These are phyloP conservation scores for Cosmia pyralina DNA, from an alignment of 2,888 invertebrate species.

Conservation along the genomic window DNA sequence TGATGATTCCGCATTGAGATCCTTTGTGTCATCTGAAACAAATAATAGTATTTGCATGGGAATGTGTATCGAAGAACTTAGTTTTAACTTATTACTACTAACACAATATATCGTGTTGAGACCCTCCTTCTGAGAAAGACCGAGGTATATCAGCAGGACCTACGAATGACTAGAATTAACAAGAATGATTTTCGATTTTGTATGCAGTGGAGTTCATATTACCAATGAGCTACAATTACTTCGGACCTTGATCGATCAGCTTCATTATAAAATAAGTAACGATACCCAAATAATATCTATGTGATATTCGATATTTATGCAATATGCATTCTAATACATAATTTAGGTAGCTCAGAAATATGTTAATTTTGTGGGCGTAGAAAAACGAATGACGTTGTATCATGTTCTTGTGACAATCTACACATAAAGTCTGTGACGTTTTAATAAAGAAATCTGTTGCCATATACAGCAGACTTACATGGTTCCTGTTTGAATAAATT, in stretches of 20 bases:
- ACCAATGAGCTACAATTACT: constrained; percentile 22
- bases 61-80: constrained; percentile 36
- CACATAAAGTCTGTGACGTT: constrained; percentile 61
- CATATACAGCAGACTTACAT: constrained; percentile 56
- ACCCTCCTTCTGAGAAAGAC: neutral
- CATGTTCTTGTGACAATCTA: constrained; percentile 49
- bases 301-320: constrained; percentile 18
- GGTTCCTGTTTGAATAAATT: constrained; percentile 73
- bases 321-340: constrained; percentile 12
- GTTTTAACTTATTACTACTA: neutral
- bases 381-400: constrained; percentile 38
- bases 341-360: constrained; percentile 49
- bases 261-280: constrained; percentile 1
- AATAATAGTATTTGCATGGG: constrained; percentile 61
- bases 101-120: neutral
- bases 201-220: neutral
- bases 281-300: constrained; percentile 21
- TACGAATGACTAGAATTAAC: neutral
- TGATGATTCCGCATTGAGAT: constrained; percentile 86
- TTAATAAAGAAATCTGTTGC: constrained; percentile 64
- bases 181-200: neutral
- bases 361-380: constrained; percentile 56
- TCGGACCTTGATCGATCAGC: constrained; percentile 23
- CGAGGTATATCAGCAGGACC: neutral
- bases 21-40: constrained; percentile 84